A percentile compares a stretch with the other conserved stretches of the same genome.
Conservation (phyloP, 2,113 vertebrate genomes). For the Holacanthus passer region DNA sequence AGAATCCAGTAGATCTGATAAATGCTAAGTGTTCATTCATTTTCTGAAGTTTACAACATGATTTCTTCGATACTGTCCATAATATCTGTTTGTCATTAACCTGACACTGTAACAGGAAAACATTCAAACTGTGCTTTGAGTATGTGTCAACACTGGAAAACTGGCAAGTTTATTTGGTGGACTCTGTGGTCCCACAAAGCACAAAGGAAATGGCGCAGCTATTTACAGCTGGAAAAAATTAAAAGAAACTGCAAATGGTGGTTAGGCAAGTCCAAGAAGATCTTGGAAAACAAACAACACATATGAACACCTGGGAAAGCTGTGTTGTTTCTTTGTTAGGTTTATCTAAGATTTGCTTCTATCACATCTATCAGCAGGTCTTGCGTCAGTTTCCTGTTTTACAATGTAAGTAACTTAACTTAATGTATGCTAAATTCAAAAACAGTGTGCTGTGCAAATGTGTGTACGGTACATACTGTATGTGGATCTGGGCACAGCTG, state of each 20-base stretch:
- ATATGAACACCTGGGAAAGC: neutral
- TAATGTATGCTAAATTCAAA: neutral
- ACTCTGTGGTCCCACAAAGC: neutral
- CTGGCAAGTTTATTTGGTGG: neutral
- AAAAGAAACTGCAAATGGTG: neutral
- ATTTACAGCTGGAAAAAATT: conserved; percentile 9
- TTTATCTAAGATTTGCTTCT: too few species aligned
- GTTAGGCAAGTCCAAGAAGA: neutral
- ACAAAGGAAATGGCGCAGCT: neutral
- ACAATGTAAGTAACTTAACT: neutral
- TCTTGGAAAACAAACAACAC: neutral
- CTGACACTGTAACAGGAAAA: neutral
- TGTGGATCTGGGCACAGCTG: neutral
- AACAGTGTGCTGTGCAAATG: neutral
- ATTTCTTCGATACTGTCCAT: neutral
- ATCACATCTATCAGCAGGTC: too few species aligned
- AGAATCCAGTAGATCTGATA: neutral
- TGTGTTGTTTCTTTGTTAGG: neutral
- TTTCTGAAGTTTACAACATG: neutral
- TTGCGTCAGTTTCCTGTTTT: neutral
- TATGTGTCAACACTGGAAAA: neutral
- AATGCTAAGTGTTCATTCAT: neutral
- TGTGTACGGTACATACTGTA: neutral
- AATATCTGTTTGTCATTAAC: neutral
- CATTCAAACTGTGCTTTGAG: neutral